Conservation (phyloP, 1,140 invertebrate genomes). For the Monochamus saltuarius region DNA sequence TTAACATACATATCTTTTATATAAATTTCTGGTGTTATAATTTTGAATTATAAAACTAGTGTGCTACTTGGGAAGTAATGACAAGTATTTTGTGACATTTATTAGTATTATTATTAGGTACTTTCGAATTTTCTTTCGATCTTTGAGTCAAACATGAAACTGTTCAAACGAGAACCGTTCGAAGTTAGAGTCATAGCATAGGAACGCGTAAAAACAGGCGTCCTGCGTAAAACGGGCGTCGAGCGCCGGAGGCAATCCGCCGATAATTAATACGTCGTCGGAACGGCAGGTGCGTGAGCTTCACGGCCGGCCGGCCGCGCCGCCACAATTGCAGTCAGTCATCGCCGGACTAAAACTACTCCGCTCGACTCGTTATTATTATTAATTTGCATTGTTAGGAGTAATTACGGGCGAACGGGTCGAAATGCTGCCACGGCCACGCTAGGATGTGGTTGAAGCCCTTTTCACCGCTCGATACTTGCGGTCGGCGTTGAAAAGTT, state of each 20-base stretch:
- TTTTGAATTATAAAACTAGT: no score
- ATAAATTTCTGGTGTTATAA: no score
- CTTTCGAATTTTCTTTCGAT: no score
- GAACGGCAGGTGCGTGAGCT: slow-evolving; percentile 32
- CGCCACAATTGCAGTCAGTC: slow-evolving; percentile 33
- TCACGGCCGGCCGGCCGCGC: slow-evolving; percentile 32
- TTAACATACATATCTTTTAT: no score
- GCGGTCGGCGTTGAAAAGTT: slow-evolving; percentile 44
- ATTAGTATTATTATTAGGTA: no score
- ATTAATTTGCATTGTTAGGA: slow-evolving; percentile 27
- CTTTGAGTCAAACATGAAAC: no score
- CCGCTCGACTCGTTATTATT: slow-evolving; percentile 21
- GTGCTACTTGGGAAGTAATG: no score
- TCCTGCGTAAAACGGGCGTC: slow-evolving; percentile 18
- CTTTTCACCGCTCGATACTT: slow-evolving; percentile 34
- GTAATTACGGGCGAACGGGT: slow-evolving; percentile 12
- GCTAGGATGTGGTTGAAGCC: slow-evolving; percentile 44
- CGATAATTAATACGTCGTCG: slow-evolving; percentile 31
- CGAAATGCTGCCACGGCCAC: background rate
- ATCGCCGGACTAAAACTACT: slow-evolving; percentile 8
- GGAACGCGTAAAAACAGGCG: no score
- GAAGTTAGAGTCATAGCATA: no score
- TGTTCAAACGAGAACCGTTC: no score
- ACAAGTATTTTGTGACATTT: no score
- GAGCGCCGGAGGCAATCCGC: slow-evolving; percentile 32